phyloP scores from a whole-genome alignment of 2,113 vertebrate species.

The Sander lucioperca region DNA sequence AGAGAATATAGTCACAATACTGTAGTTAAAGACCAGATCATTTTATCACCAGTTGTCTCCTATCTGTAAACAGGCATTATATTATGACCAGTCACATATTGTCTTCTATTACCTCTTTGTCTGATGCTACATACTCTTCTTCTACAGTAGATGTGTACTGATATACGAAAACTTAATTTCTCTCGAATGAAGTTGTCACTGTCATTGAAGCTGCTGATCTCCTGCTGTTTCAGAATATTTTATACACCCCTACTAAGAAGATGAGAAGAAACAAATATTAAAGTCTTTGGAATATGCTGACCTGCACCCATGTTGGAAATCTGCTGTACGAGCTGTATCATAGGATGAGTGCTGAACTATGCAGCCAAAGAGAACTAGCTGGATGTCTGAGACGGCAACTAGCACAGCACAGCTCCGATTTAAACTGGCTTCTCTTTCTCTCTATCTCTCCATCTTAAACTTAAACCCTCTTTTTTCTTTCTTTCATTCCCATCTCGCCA shows the following conservation, averaged over 20 bases:
- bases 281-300: conserved; percentile 54
- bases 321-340: conserved; percentile 39
- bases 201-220: neutral
- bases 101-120: neutral
- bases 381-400: conserved; percentile 43
- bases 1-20: neutral
- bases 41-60: neutral
- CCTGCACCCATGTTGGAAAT: conserved; percentile 34
- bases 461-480: conserved; percentile 9
- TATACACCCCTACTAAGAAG: neutral
- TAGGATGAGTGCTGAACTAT: conserved; percentile 29
- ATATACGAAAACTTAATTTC: neutral
- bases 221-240: conserved; percentile 8
- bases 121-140: neutral
- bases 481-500: conserved; percentile 10
- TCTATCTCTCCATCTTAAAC: conserved; percentile 12
- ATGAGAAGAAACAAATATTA: conserved; percentile 11
- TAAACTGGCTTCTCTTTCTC: conserved; percentile 38
- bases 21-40: neutral
- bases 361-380: conserved; percentile 21
- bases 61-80: neutral
- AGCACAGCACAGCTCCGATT: conserved; percentile 53
- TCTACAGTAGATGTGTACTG: neutral
- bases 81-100: neutral
- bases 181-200: neutral